phyloP scores from a whole-genome alignment of 2,797 vertebrate genomes.

The Artibeus jamaicensis region DNA sequence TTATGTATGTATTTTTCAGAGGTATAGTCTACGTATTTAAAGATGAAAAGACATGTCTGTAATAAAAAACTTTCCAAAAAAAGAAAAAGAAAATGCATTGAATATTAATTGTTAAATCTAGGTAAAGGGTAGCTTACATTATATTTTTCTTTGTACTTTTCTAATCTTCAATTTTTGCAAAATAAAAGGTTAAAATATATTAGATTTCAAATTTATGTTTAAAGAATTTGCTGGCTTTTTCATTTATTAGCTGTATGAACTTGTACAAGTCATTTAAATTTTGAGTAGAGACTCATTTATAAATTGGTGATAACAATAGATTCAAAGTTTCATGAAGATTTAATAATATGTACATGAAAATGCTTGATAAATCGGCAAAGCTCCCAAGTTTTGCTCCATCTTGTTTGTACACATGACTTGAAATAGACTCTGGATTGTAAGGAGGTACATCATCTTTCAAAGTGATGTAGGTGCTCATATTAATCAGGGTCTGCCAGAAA shows the following conservation, averaged over 20 bases:
- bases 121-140: not conserved
- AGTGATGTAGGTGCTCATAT: not conserved
- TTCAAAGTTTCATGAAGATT: not conserved
- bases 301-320: not conserved
- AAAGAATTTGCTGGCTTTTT: not conserved
- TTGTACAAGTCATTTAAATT: not conserved
- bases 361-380: not conserved
- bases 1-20: not conserved
- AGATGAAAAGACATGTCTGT: not conserved
- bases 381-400: not conserved
- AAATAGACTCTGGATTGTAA: not conserved
- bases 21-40: not conserved
- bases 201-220: not conserved
- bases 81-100: not conserved
- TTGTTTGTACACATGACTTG: not conserved
- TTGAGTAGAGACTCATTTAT: not conserved
- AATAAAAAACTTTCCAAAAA: not conserved
- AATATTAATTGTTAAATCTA: slow-evolving; percentile 16
- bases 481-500: not conserved
- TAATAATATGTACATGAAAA: not conserved
- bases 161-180: not conserved
- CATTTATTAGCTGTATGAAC: not conserved
- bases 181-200: not conserved
- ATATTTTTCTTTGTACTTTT: not conserved
- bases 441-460: not conserved